Evolutionary conservation across 35 echinoderm and acorn worm genomes (phyloP), one percentile per base, ranked within the genome.

Genomic region (Stichopus chloronotus): DNA sequence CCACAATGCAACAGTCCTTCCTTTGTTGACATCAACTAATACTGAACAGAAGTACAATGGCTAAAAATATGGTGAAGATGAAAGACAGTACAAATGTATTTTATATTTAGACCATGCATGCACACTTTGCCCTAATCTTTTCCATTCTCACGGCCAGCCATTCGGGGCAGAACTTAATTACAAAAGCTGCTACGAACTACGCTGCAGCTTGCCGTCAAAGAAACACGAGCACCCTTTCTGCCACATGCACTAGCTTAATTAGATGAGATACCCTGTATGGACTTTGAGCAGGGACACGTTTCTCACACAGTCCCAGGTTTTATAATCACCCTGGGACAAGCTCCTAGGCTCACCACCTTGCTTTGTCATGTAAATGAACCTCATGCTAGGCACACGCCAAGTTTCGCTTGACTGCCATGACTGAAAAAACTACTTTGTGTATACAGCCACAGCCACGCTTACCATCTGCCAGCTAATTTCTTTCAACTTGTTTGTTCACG

Each of bases 351-450:
- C 59, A 25, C 59, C 61, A 72, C 59, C 59, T 89, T 53, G 17
- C 87, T 89, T 89, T 89, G 87, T 89, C 59, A 89, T 89, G 87
- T 74, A 89, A 89, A 89, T 89, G 87, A 89, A 54, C 87, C 87
- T 89, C 59, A 65, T 63, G 59, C 87, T 61, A 71, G 87, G 59
- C 87, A 89, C 87, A 74, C 87, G 59, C 87, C 87, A 89, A 74
- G 87, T 89, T 74, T 89, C 87, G 87, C 87, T 89, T 89, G 59
- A 63, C 58, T 74, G 60, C 22, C 52, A 89, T 30, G 87, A 89
- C 87, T 89, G 87, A 89, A 89, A 63, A 89, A 89, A 63, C 87
- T 89, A 89, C 65, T 89, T 89, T 89, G 65, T 89, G 87, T 89
- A 89, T 74, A 89, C 87, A 89, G 65, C 59, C 59, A 54, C 23